Conservation (phyloP, 1,140 invertebrate species). For the Mactra quadrangularis region DNA sequence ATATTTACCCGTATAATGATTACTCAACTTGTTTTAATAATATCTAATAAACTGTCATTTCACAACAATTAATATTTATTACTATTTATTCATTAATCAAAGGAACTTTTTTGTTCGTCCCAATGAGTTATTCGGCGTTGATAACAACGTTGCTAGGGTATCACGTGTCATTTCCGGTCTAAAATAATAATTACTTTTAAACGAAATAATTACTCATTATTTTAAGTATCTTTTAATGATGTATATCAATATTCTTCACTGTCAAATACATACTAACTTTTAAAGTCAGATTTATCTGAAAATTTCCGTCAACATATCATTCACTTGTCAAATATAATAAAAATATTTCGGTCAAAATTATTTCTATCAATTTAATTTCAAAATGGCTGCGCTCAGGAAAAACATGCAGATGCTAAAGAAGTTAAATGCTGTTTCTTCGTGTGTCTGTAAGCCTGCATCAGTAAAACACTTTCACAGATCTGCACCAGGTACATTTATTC, state of each 20-base stretch:
- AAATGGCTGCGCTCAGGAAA: constrained; percentile 48
- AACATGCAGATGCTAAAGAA: constrained; percentile 24
- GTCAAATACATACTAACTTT: neutral
- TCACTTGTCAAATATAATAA: neutral
- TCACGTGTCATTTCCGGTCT: neutral
- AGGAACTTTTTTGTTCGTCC: constrained; percentile 21
- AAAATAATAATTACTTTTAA: neutral
- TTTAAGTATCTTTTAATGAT: neutral
- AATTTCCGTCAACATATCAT: no score
- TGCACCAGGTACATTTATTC: neutral
- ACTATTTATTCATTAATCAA: no score
- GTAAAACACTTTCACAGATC: neutral
- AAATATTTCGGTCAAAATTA: constrained; percentile 5
- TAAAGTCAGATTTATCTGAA: no score
- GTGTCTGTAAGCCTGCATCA: neutral
- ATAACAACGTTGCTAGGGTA: constrained; percentile 64
- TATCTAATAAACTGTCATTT: no score
- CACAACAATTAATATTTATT: no score
- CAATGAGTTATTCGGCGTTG: constrained; percentile 5
- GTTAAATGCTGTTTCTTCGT: neutral
- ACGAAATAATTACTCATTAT: neutral
- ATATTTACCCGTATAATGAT: neutral
- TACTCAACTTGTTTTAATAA: no score
- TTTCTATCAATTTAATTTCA: neutral
- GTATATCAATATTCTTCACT: neutral